Conservation (phyloP, 2,113 vertebrate genomes). For the Hipposideros armiger region DNA sequence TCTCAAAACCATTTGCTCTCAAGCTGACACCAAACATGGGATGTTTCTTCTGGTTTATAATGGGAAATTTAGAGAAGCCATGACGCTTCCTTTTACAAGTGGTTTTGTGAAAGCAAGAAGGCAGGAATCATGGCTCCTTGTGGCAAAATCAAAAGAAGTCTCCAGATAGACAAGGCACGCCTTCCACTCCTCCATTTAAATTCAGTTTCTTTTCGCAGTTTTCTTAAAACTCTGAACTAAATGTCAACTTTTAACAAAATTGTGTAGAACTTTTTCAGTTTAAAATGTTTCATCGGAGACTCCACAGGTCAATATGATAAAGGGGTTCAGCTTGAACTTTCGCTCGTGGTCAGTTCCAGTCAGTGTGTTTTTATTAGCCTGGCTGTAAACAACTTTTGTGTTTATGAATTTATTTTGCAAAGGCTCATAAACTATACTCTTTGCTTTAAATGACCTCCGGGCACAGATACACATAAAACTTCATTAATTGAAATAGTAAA, state of each 20-base stretch:
- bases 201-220: not conserved
- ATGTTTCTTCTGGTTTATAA: not conserved
- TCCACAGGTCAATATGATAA: not conserved
- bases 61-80: slow-evolving; percentile 14
- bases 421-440: slow-evolving; percentile 33
- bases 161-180: not conserved
- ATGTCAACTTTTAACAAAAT: not conserved
- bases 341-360: slow-evolving; percentile 15
- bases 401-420: slow-evolving; percentile 69
- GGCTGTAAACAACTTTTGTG: slow-evolving; percentile 51
- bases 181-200: not conserved
- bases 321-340: not conserved
- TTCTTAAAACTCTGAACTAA: slow-evolving; percentile 13
- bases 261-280: not conserved
- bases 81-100: not conserved
- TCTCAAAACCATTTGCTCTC: slow-evolving; percentile 47
- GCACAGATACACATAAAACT: slow-evolving; percentile 46
- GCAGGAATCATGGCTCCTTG: not conserved
- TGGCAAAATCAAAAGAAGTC: not conserved
- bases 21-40: not conserved
- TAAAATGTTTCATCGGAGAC: slow-evolving; percentile 28
- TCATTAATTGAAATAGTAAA: slow-evolving; percentile 69
- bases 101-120: not conserved
- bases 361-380: slow-evolving; percentile 60
- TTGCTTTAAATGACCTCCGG: slow-evolving; percentile 67